These are phyloP conservation scores for Gopherus evgoodei DNA, from an alignment of 2,113 vertebrate species.

Conservation along the genomic window DNA sequence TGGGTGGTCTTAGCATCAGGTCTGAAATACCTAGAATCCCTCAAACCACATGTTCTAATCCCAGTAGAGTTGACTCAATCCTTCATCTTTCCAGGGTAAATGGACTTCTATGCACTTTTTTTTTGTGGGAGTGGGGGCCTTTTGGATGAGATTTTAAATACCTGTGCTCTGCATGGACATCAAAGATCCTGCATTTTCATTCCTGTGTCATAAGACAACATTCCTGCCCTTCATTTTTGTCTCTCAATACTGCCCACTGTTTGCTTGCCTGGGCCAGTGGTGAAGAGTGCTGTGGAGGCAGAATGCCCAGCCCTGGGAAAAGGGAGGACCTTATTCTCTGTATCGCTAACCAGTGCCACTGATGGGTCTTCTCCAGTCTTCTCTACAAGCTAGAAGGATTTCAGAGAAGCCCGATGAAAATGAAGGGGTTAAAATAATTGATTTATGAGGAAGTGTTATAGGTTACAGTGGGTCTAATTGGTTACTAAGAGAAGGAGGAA, in stretches of 20 bases:
- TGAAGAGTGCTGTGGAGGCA: not conserved
- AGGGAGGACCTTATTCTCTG: not conserved
- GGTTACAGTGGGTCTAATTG: slow-evolving; percentile 54
- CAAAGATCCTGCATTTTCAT: slow-evolving; percentile 53
- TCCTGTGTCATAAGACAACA: slow-evolving; percentile 19
- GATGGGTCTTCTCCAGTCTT: slow-evolving; percentile 33
- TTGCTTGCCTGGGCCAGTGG: slow-evolving; percentile 3
- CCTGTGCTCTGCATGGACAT: slow-evolving; percentile 39
- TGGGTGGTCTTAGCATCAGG: slow-evolving; percentile 71
- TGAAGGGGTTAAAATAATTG: slow-evolving; percentile 30
- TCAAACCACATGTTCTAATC: slow-evolving; percentile 70
- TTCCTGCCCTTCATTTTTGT: slow-evolving; percentile 34
- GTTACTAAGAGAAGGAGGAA: slow-evolving; percentile 25
- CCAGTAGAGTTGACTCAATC: slow-evolving; percentile 72
- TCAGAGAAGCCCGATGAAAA: slow-evolving; percentile 55
- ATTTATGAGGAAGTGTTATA: slow-evolving; percentile 30
- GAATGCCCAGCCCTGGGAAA: slow-evolving; percentile 43
- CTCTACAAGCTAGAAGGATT: slow-evolving; percentile 36
- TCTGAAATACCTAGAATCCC: slow-evolving; percentile 61
- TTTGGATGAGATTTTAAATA: slow-evolving; percentile 62
- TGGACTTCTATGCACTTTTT: slow-evolving; percentile 64
- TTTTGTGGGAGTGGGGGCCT: slow-evolving; percentile 32
- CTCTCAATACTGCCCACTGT: slow-evolving; percentile 21
- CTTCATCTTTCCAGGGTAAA: slow-evolving; percentile 64
- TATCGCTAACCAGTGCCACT: slow-evolving; percentile 15